Conservation (phyloP, 2,113 vertebrate genomes). For the Ranitomeya variabilis region DNA sequence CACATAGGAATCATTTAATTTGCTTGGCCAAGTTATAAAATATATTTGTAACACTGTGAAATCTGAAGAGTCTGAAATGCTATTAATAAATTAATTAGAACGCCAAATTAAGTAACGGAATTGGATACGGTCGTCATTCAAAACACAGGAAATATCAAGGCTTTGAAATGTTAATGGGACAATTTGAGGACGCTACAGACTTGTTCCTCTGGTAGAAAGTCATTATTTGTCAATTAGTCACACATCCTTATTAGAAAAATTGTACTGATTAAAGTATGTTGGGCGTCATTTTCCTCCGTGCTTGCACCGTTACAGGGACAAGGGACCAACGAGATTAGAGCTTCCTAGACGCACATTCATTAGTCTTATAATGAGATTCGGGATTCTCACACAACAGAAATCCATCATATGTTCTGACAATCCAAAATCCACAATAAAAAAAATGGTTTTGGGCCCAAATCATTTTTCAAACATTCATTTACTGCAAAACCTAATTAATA, state of each 20-base stretch:
- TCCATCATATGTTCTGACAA: background rate
- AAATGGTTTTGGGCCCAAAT: background rate
- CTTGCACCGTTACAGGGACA: background rate
- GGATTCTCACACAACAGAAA: background rate
- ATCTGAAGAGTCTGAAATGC: constrained; percentile 9
- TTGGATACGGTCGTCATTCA: constrained; percentile 2
- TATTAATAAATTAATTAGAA: constrained; percentile 34
- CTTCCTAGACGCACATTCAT: background rate
- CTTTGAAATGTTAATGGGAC: constrained; percentile 30
- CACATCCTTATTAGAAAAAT: constrained; percentile 14
- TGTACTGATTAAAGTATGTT: background rate
- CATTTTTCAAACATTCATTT: background rate
- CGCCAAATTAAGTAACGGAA: constrained; percentile 7
- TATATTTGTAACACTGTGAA: background rate
- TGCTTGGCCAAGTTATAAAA: background rate
- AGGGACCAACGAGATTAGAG: background rate
- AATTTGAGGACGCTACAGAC: background rate
- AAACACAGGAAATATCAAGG: constrained; percentile 5
- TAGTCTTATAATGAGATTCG: background rate
- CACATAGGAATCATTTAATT: background rate
- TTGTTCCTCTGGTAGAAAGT: constrained; percentile 16
- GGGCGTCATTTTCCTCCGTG: background rate
- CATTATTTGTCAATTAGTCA: constrained; percentile 32
- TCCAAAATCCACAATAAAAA: background rate
- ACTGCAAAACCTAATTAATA: background rate